These are phyloP conservation scores for Paraplagusia blochii DNA, from an alignment of 2,113 vertebrate species.

Conservation along the genomic window DNA sequence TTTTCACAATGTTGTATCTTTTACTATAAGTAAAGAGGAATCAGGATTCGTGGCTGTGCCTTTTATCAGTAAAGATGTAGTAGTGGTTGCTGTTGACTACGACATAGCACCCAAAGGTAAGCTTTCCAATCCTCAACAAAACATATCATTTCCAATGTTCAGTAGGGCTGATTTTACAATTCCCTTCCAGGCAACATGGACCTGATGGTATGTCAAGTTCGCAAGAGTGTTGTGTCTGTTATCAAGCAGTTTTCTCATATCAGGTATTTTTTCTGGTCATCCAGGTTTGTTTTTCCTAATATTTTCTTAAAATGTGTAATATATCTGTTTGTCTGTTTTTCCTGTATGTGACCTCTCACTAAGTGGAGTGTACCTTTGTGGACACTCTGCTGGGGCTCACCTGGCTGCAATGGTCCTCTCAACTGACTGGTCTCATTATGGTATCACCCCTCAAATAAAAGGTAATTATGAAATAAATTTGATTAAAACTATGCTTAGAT, in stretches of 20 bases:
- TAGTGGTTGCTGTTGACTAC: conserved; percentile 82
- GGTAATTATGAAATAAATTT: conserved; percentile 64
- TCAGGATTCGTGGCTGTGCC: conserved; percentile 86
- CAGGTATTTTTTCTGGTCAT: conserved; percentile 63
- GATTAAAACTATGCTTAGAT: no score
- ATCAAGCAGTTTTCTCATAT: conserved; percentile 76
- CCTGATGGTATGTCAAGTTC: conserved; percentile 87
- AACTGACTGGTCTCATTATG: conserved; percentile 82
- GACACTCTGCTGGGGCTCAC: conserved; percentile 94
- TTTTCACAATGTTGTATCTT: conserved; percentile 23
- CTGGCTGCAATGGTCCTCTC: conserved; percentile 87
- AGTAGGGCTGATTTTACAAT: neutral
- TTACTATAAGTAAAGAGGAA: conserved; percentile 81
- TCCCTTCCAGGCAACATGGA: conserved; percentile 83
- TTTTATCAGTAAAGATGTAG: conserved; percentile 76
- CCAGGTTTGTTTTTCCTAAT: neutral
- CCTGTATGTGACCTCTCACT: neutral
- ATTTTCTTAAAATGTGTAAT: no score
- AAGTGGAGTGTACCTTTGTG: conserved; percentile 89
- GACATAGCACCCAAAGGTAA: conserved; percentile 87
- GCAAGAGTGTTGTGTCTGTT: conserved; percentile 79
- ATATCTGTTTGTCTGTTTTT: neutral
- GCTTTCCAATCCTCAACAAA: neutral
- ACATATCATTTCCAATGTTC: neutral
- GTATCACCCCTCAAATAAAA: conserved; percentile 81